These are phyloP conservation scores for Amblyteles armatorius DNA, from an alignment of 2,888 invertebrate species.

Conservation along the genomic window DNA sequence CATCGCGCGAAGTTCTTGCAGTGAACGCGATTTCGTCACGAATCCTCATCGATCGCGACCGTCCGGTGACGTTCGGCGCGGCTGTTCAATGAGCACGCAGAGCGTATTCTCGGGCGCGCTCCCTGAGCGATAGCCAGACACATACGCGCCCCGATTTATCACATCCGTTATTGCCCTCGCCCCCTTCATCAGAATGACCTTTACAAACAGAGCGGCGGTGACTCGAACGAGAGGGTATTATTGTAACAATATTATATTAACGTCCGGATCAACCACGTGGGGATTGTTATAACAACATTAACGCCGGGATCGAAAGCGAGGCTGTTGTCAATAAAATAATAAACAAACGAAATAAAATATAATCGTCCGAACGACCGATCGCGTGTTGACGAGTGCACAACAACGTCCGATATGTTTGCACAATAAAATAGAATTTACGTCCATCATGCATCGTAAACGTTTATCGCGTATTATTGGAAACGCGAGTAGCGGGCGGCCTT, in stretches of 20 bases:
- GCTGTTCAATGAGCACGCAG: slow-evolving; percentile 41
- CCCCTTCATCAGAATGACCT: slow-evolving; percentile 28
- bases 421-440: too few relatives aligned
- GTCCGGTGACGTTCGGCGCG: slow-evolving; percentile 43
- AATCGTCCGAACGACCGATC: too few relatives aligned
- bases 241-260: slow-evolving; percentile 63
- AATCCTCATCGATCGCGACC: slow-evolving; percentile 59
- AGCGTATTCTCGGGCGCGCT: slow-evolving; percentile 17
- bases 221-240: slow-evolving; percentile 60
- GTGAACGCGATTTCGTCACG: slow-evolving; percentile 42
- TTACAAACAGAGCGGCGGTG: slow-evolving; percentile 62
- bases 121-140: slow-evolving; percentile 54
- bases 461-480: too few relatives aligned
- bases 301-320: too few relatives aligned
- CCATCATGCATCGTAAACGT: too few relatives aligned
- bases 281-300: too few relatives aligned
- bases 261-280: too few relatives aligned
- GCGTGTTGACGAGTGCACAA: too few relatives aligned
- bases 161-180: slow-evolving; percentile 56
- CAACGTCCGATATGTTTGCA: too few relatives aligned
- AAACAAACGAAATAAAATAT: too few relatives aligned
- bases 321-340: too few relatives aligned
- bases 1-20: slow-evolving; percentile 32
- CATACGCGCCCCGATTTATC: slow-evolving; percentile 63
- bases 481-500: too few relatives aligned